phyloP scores from a whole-genome alignment of 2,797 vertebrate genomes.

The Chloroceryle inda region DNA sequence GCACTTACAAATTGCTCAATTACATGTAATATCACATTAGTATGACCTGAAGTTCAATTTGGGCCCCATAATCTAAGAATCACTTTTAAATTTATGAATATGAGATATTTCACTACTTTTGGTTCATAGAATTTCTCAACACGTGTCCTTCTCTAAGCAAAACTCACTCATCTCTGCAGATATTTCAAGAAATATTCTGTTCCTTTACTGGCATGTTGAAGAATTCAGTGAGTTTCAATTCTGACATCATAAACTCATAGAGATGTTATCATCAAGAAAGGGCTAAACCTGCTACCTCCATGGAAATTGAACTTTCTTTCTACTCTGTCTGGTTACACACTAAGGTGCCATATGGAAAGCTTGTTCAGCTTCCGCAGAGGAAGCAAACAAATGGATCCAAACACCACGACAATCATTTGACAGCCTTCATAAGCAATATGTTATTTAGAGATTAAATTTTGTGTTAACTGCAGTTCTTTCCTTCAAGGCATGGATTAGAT shows the following conservation, averaged over 20 bases:
- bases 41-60: not conserved
- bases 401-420: fast-evolving
- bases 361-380: not conserved
- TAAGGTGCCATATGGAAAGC: not conserved
- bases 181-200: not conserved
- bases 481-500: not conserved
- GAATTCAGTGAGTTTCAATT: not conserved
- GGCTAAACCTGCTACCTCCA: not conserved
- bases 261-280: not conserved
- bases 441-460: not conserved
- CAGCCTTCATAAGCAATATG: not conserved
- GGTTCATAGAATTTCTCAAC: not conserved
- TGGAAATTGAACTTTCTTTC: not conserved
- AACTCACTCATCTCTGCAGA: not conserved
- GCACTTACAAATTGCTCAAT: not conserved
- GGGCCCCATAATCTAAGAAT: not conserved
- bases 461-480: not conserved
- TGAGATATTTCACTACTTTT: not conserved
- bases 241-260: not conserved
- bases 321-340: not conserved
- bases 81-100: not conserved
- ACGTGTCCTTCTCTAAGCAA: not conserved
- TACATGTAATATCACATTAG: not conserved
- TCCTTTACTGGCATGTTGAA: not conserved
- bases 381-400: not conserved